A percentile compares a stretch with the other conserved stretches of the same genome.
These are phyloP conservation scores for Nycticorax nycticorax DNA, from an alignment of 2,113 vertebrate species.

Conservation along the genomic window DNA sequence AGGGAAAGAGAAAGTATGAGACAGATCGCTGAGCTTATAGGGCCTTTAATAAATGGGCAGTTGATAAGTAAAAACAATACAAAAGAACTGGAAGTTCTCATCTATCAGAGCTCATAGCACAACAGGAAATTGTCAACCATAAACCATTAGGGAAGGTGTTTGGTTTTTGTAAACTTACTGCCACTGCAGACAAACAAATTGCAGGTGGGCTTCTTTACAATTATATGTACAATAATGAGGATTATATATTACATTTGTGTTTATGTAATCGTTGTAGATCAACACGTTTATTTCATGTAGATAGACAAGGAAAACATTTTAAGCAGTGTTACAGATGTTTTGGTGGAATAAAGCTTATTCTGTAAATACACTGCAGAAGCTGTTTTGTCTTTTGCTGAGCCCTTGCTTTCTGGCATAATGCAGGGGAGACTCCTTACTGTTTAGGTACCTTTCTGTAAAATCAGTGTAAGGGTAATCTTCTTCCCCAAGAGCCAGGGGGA, in stretches of 20 bases:
- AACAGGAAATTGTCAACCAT: conserved; percentile 73
- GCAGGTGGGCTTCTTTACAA: conserved; percentile 49
- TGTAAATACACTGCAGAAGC: neutral
- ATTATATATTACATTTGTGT: neutral
- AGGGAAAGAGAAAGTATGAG: conserved; percentile 10
- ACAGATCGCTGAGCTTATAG: conserved; percentile 52
- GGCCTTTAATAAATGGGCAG: conserved; percentile 71
- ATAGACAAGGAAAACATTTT: neutral
- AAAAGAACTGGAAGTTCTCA: conserved; percentile 67
- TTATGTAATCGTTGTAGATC: neutral
- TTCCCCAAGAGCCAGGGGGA: neutral
- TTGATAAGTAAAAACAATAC: conserved; percentile 76
- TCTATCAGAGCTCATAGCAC: conserved; percentile 59
- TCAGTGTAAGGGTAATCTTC: neutral
- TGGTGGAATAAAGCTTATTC: neutral
- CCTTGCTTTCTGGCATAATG: neutral
- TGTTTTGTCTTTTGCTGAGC: neutral
- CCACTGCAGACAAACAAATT: conserved; percentile 23
- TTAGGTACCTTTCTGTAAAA: neutral
- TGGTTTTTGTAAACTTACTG: conserved; percentile 38
- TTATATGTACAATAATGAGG: neutral
- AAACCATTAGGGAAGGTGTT: conserved; percentile 45
- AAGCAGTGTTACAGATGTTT: neutral
- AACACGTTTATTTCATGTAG: neutral
- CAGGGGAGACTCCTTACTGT: neutral